These are phyloP conservation scores for Mycogona germanica DNA, from an alignment of 2,888 invertebrate species.

Conservation along the genomic window DNA sequence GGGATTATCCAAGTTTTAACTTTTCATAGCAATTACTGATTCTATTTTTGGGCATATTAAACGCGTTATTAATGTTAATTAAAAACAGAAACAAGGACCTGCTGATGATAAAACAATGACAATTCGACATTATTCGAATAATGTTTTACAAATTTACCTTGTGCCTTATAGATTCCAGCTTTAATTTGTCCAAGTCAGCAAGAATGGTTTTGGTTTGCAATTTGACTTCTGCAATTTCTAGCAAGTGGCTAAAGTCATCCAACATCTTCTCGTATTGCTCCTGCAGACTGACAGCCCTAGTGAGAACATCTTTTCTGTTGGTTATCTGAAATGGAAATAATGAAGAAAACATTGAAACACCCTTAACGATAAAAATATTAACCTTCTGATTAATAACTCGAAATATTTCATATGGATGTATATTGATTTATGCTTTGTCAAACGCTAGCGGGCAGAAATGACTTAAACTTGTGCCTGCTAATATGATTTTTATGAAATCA, in stretches of 20 bases:
- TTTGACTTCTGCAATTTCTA: conserved; percentile 58
- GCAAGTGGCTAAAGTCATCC: conserved; percentile 73
- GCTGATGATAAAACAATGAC: too few relatives aligned
- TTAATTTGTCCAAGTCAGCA: background rate
- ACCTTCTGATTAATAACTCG: too few relatives aligned
- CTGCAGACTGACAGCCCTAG: conserved; percentile 59
- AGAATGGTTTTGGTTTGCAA: conserved; percentile 15
- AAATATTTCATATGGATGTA: too few relatives aligned
- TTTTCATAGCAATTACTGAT: too few relatives aligned
- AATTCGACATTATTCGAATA: too few relatives aligned
- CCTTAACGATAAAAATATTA: too few relatives aligned
- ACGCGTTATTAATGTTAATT: background rate
- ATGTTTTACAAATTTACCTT: too few relatives aligned
- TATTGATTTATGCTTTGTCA: too few relatives aligned
- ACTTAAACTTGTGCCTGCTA: too few relatives aligned
- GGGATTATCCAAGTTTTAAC: background rate
- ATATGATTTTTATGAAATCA: too few relatives aligned
- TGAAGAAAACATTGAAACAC: background rate
- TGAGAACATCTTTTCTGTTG: conserved; percentile 57
- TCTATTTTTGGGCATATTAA: too few relatives aligned
- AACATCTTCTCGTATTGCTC: conserved; percentile 82
- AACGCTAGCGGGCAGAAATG: too few relatives aligned
- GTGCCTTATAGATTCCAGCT: conserved; percentile 9
- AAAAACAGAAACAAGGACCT: background rate
- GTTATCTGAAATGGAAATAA: conserved; percentile 38